Evolutionary conservation across 2,113 vertebrate species (phyloP).

Genomic region (Raja brachyura): DNA sequence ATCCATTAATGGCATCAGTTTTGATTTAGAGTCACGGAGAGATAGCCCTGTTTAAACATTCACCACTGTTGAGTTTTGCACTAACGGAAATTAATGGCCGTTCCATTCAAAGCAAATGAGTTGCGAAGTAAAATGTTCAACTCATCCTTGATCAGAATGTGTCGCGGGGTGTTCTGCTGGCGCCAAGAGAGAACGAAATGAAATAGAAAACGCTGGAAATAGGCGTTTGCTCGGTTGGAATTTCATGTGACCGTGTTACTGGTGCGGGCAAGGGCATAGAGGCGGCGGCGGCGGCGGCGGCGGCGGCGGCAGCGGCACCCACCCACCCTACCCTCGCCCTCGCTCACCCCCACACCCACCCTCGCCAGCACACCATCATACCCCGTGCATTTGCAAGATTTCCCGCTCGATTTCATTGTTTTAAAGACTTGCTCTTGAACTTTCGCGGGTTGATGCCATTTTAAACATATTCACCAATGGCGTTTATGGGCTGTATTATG

Average conservation of each 20-base stretch:
- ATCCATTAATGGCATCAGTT: background rate
- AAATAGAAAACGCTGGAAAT: background rate
- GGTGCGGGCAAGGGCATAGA: background rate
- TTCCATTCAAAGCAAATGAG: background rate
- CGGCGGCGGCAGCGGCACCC: too few relatives aligned
- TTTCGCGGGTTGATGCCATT: background rate
- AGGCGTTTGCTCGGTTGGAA: background rate
- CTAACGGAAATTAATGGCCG: background rate
- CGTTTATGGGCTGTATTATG: background rate
- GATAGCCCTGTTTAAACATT: background rate
- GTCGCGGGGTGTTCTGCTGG: background rate
- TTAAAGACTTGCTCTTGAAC: background rate
- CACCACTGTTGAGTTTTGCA: background rate
- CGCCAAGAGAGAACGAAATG: background rate
- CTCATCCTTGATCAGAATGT: background rate
- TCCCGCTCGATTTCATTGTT: background rate
- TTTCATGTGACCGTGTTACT: background rate
- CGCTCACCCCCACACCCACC: background rate
- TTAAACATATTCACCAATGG: background rate
- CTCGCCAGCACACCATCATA: background rate
- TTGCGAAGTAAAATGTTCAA: background rate
- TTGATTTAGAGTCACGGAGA: background rate
- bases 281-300: too few relatives aligned
- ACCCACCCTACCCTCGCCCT: background rate
- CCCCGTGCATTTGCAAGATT: background rate